A percentile compares a stretch with the other conserved stretches of the same genome.
Evolutionary conservation across 2,113 vertebrate species (phyloP).

Genomic region (Trachemys scripta): DNA sequence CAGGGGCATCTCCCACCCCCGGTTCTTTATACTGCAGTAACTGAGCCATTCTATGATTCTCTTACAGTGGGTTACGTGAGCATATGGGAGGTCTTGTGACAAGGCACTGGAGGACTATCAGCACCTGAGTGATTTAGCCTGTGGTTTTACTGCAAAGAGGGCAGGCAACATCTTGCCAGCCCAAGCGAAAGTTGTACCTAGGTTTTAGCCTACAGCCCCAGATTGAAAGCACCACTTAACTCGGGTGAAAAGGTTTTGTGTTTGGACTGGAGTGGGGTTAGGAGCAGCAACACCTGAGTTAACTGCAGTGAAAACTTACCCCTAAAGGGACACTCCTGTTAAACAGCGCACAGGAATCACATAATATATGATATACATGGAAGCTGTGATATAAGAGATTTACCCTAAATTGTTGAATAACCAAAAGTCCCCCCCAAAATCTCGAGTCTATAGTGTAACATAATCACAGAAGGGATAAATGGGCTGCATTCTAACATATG

Average conservation of each 20-base stretch:
- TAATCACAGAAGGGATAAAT: constrained; percentile 52
- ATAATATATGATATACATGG: constrained; percentile 37
- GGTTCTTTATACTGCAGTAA: no score
- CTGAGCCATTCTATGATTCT: background rate
- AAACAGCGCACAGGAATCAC: constrained; percentile 29
- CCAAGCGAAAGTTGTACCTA: no score
- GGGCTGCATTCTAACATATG: constrained; percentile 37
- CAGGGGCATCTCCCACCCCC: background rate
- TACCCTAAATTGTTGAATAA: constrained; percentile 50
- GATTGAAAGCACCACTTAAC: background rate
- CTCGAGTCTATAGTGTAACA: constrained; percentile 55
- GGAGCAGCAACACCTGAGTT: background rate
- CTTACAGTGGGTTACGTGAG: background rate
- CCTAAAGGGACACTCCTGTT: background rate
- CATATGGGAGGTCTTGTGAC: no score
- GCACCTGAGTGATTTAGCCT: no score
- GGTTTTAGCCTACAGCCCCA: background rate
- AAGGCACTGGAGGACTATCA: no score
- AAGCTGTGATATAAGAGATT: constrained; percentile 50
- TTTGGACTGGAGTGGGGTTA: background rate
- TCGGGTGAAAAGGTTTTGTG: background rate
- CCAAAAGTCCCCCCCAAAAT: constrained; percentile 51
- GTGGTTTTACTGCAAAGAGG: no score
- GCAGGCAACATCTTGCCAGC: no score
- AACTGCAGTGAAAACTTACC: background rate